phyloP scores from a whole-genome alignment of 2,113 vertebrate species.

The Bufo bufo region DNA sequence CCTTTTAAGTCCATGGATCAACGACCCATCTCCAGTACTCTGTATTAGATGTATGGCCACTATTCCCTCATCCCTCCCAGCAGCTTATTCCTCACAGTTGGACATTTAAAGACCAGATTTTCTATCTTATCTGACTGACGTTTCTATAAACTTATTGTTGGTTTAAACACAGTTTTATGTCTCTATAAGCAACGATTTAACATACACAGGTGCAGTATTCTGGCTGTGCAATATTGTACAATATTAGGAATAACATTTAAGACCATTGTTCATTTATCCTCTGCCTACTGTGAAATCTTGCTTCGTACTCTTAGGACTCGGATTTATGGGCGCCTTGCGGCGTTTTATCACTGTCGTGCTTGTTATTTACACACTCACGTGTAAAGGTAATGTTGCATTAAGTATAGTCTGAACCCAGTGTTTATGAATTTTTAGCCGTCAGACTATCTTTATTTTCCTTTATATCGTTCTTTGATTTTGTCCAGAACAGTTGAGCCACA shows the following conservation, averaged over 20 bases:
- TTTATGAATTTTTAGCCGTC: slow-evolving; percentile 65
- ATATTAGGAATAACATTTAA: neutral
- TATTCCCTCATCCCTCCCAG: no score
- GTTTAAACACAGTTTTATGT: no score
- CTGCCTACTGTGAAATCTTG: neutral
- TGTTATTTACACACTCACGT: slow-evolving; percentile 22
- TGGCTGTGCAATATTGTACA: neutral
- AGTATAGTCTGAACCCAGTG: slow-evolving; percentile 18
- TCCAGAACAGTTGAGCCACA: slow-evolving; percentile 76
- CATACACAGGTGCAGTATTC: no score
- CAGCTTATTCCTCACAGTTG: no score
- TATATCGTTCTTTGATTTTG: slow-evolving; percentile 74
- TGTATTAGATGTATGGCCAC: no score
- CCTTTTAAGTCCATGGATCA: no score
- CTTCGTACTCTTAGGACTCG: neutral
- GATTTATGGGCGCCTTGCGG: neutral
- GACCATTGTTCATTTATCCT: neutral
- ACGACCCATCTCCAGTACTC: no score
- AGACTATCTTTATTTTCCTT: slow-evolving; percentile 70
- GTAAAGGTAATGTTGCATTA: slow-evolving; percentile 34
- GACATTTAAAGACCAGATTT: no score
- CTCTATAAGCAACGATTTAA: no score
- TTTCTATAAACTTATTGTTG: neutral
- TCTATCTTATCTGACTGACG: no score
- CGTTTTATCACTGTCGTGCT: neutral